Conservation (phyloP, 23 tunicate species). For the Ascidia mentula region DNA sequence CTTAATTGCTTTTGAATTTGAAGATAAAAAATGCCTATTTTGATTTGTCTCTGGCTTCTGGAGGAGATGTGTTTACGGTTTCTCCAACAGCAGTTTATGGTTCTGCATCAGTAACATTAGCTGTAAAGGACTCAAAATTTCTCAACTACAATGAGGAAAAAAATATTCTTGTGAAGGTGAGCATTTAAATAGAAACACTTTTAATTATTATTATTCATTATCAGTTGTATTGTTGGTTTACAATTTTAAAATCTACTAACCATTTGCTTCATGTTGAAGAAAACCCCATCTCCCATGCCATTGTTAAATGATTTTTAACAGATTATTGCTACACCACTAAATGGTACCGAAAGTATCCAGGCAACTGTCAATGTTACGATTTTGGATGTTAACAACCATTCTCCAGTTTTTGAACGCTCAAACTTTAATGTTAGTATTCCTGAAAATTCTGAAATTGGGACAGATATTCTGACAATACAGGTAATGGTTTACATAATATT, state of each 20-base stretch:
- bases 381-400: neutral
- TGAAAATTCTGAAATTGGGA: neutral
- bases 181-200: too few species aligned
- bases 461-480: neutral
- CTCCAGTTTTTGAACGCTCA: neutral
- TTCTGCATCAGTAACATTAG: neutral
- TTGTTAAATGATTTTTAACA: neutral
- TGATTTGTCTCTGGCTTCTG: neutral
- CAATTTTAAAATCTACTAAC: too few species aligned
- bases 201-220: too few species aligned
- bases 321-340: neutral
- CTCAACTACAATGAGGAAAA: neutral
- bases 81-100: neutral
- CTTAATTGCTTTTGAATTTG: neutral
- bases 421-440: neutral
- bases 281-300: too few species aligned
- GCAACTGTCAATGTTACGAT: neutral
- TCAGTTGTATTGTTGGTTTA: too few species aligned
- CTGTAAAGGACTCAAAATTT: neutral
- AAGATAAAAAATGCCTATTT: neutral
- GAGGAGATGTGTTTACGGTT: neutral
- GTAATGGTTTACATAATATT: neutral
- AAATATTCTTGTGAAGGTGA: neutral
- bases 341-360: too few species aligned
- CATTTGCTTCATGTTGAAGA: too few species aligned